Conservation (phyloP, 2,113 vertebrate genomes). For the Silurus asotus region DNA sequence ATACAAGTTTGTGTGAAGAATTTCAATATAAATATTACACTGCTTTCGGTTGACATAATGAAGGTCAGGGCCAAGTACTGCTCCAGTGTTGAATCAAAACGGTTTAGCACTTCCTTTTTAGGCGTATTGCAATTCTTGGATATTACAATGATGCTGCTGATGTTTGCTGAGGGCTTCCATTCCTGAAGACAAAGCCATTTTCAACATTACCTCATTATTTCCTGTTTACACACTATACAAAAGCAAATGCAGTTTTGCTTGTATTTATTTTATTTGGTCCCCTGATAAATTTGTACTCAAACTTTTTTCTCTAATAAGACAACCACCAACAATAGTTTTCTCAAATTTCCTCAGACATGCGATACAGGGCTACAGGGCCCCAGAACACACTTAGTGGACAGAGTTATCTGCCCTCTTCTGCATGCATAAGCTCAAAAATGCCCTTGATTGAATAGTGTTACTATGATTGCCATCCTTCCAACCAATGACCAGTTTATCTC, state of each 20-base stretch:
- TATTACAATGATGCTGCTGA: neutral
- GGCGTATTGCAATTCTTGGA: neutral
- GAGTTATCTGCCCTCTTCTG: too few species aligned
- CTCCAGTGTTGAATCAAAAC: neutral
- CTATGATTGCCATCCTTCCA: neutral
- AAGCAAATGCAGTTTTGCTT: neutral
- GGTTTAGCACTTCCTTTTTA: neutral
- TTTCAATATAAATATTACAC: slow-evolving; percentile 14
- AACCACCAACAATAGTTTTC: neutral
- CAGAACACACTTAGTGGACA: neutral
- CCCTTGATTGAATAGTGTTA: neutral
- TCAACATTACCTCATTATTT: neutral
- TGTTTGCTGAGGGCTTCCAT: neutral
- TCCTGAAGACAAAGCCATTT: neutral
- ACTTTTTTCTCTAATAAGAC: neutral
- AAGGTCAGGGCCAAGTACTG: neutral
- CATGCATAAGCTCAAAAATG: neutral
- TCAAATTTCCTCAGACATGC: too few species aligned
- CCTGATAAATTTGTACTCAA: neutral
- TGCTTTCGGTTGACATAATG: slow-evolving; percentile 11
- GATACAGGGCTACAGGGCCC: too few species aligned
- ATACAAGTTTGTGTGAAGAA: neutral
- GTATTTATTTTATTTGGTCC: neutral
- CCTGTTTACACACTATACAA: neutral
- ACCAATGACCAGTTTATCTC: neutral